A percentile compares a stretch with the other conserved stretches of the same genome.
Conservation (phyloP, 2,797 vertebrate species). For the Rhinoraja longicauda region DNA sequence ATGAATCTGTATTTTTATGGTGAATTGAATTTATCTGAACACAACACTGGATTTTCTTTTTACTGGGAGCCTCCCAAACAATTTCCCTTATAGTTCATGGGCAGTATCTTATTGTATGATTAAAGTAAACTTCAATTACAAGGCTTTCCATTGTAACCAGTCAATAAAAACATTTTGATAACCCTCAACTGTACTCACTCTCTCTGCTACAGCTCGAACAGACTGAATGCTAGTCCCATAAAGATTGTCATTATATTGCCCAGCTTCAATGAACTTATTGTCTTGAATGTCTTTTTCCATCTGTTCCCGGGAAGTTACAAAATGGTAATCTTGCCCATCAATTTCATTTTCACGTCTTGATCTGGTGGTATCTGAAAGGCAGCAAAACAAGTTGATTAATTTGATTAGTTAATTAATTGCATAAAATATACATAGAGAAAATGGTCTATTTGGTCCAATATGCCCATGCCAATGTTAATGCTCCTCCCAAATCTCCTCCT, state of each 20-base stretch:
- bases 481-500: background rate
- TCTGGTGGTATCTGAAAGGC: conserved; percentile 81
- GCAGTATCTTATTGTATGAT: background rate
- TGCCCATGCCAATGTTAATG: too few species aligned
- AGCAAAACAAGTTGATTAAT: background rate
- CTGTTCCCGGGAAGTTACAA: conserved; percentile 86
- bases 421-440: background rate
- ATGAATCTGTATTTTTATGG: background rate
- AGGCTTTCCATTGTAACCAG: background rate
- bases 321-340: conserved; percentile 96
- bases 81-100: background rate
- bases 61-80: background rate
- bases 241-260: conserved; percentile 97
- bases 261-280: conserved; percentile 97
- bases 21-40: background rate
- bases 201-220: conserved; percentile 89
- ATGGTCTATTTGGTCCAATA: background rate
- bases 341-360: conserved; percentile 87
- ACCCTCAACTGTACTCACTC: conserved; percentile 61
- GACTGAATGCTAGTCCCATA: conserved; percentile 97
- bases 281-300: conserved; percentile 99
- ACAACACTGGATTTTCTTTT: background rate
- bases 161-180: background rate
- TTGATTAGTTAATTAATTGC: background rate
- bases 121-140: background rate